Conservation (phyloP, 2,888 invertebrate species). For the Diabrotica balteata region DNA sequence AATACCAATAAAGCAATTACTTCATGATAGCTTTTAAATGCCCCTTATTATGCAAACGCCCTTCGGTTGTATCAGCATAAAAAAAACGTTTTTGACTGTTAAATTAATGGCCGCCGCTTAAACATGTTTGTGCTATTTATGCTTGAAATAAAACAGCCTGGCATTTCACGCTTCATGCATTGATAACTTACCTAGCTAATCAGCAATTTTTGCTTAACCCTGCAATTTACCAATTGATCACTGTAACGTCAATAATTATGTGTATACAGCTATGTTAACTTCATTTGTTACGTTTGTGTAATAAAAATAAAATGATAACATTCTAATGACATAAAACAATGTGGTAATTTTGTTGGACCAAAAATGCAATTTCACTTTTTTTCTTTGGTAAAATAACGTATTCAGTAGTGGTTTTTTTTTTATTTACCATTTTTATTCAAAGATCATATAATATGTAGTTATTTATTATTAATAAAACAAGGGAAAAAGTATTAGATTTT, state of each 20-base stretch:
- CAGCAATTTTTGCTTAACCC: slow-evolving; percentile 8
- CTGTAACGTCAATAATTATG: no score
- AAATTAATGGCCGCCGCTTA: background rate
- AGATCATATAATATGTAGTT: no score
- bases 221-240: background rate
- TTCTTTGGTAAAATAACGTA: background rate
- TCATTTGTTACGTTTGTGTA: no score
- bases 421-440: no score
- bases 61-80: background rate
- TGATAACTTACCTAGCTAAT: slow-evolving; percentile 4
- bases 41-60: no score
- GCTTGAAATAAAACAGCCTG: slow-evolving; percentile 4
- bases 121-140: slow-evolving; percentile 7
- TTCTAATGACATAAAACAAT: background rate
- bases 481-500: no score
- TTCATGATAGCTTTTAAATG: no score
- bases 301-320: background rate
- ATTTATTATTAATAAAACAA: no score
- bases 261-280: no score
- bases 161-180: slow-evolving; percentile 19
- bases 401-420: no score
- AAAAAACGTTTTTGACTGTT: slow-evolving; percentile 12
- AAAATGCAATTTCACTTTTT: background rate
- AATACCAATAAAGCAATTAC: no score
- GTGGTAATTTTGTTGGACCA: slow-evolving; percentile 3